Evolutionary conservation across 1,140 invertebrate species (phyloP), one percentile per base, ranked within the genome.

Genomic region (Metopolophium dirhodum): DNA sequence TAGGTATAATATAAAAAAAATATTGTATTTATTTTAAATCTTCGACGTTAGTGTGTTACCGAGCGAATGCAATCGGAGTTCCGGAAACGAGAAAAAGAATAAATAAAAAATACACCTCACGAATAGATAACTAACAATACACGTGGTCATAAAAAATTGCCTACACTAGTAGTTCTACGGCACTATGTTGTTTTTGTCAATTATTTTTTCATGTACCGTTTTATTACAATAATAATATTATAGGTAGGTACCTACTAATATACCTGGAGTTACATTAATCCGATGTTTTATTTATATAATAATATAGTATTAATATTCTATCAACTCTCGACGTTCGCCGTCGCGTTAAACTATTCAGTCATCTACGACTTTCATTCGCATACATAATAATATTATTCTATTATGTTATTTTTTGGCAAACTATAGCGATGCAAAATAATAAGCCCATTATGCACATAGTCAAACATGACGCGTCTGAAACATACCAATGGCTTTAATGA

Each of bases 341-440:
- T 68, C 30, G 22, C 61, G n/a, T 35, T n/a, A 18, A 77, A 77
- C 30, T 77, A 77, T 77, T 77, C 61, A 77, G n/a, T n/a, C 30
- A 20, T 77, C 14, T 77, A 77, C 61, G 61, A 77, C 61, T 77
- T 77, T 77, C 61, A 77, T 77, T 77, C 61, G 61, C 30, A 77
- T 77, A 18, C n/a, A 77, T 77, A 77, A n/a, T 77, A 18, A 77
- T 77, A 77, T 68, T n/a, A 68, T 77, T 77, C 30, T n/a, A 77
- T 77, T 77, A 77, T n/a, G n/a, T n/a, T 77, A 77, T 77, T 77
- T n/a, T 77, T n/a, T 77, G 61, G 61, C 61, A 77, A 77, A 77
- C 61, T 18, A 77, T 77, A 77, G 14, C 14, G n/a, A n/a, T n/a
- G 61, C 4, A 35, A 77, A n/a, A n/a, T 77, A 77, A n/a, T 77